Base-by-base conservation (phyloP, 1,140 invertebrate species). In the Probaryconus sp. region DNA sequence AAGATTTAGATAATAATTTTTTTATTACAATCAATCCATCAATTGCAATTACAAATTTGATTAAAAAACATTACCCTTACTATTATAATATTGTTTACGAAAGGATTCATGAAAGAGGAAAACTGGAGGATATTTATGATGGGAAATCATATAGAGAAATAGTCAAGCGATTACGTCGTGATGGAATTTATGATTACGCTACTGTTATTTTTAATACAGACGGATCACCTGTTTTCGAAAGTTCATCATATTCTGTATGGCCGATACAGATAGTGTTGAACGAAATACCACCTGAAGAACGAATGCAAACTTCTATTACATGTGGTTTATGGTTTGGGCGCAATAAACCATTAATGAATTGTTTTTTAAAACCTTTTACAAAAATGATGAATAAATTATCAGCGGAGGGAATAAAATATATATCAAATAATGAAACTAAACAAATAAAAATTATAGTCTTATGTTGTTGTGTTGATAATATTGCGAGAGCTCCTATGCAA, bases 291-390 rank as follows among this genome's bases (percentile, higher is more conserved):
- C 26, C 16, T 11, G 11, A 58, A 43, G 9, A 33, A 20, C 37
- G 53, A 31, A 43, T 58, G 20, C 5, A 60, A 7, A 31, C 20
- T 2, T 10, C 35, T 4, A 60, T 60, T 3, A 30, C 21, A 9
- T 60, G 55, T 37, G 35, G 40, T 3, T 35, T 60, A 21, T 60
- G 28, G 26, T 47, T 60, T 33, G n/a, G 31, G 7, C 40, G 17
- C 5, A 55, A 55, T 7, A 55, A 55, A 16, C 51, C 51, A 9
- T 7, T 30, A 0, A 58, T 58, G 53, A 24, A 18, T 16, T 11
- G 10, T 24, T 58, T 43, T 33, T 33, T 43, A 11, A 5, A 33
- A 5, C 2, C 31, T 1, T 33, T 33, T 13, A 1, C 7, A 11
- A 13, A 1, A 33, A 33, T 43, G 14, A 21, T 42, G 9, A 58